Evolutionary conservation across 53 echinoderm and acorn worm species (phyloP), one percentile per base, ranked within the genome.

Genomic region (Antedon mediterranea): DNA sequence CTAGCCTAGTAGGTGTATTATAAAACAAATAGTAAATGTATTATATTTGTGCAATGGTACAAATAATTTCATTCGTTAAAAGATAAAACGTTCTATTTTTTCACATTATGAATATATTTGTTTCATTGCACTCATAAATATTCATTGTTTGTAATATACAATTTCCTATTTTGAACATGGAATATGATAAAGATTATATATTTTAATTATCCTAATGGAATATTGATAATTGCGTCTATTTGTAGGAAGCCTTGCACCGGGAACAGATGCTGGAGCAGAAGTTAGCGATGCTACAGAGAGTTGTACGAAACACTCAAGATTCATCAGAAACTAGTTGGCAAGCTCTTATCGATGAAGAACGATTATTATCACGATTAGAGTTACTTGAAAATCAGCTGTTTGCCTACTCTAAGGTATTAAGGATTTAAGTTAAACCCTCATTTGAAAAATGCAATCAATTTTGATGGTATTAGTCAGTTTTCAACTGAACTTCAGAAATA

Each of bases 181-280:
- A n/a, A n/a, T n/a, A n/a, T n/a, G n/a, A n/a, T n/a, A n/a, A n/a
- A n/a, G n/a, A n/a, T n/a, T n/a, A n/a, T n/a, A n/a, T n/a, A n/a
- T n/a, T n/a, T n/a, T n/a, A n/a, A n/a, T n/a, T n/a, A n/a, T n/a
- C n/a, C n/a, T n/a, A n/a, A n/a, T n/a, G n/a, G n/a, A n/a, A n/a
- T n/a, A n/a, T n/a, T n/a, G n/a, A n/a, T n/a, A n/a, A n/a, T 11
- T 30, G 34, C 77, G n/a, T 30, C 23, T 23, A 34, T 31, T 26
- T 27, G 73, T 83, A 98, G 98, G 98, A 98, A 84, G 98, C 98
- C 32, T 86, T 93, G 20, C 92, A 98, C 71, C 43, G 98, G 44
- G 92, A 98, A 80, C 98, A 97, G 83, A 90, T 98, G 98, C 44
- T 98, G 74, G 98, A 98, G 82, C 98, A 98, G 90, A 93, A 98